phyloP scores from a whole-genome alignment of 2,113 vertebrate species.

The Chitala chitala region DNA sequence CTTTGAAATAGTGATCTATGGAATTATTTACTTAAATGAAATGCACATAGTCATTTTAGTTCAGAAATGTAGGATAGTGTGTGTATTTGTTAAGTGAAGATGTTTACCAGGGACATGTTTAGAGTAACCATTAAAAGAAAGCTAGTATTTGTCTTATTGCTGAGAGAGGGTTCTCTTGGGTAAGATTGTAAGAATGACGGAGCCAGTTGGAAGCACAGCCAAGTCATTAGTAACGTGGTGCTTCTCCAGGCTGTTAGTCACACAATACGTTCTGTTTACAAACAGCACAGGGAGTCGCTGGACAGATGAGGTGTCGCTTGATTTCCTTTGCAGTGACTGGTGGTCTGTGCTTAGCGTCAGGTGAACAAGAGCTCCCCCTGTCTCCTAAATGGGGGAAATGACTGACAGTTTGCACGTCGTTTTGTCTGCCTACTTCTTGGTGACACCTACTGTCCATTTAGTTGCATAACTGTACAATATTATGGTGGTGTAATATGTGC shows the following conservation, averaged over 20 bases:
- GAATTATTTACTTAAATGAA: too few relatives aligned
- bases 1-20: too few relatives aligned
- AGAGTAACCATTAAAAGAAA: neutral
- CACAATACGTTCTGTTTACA: conserved; percentile 2
- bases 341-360: conserved; percentile 5
- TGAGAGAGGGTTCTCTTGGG: neutral
- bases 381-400: too few relatives aligned
- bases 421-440: neutral
- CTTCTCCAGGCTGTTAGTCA: neutral
- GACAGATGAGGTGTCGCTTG: conserved; percentile 1
- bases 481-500: neutral
- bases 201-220: neutral
- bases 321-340: neutral
- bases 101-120: neutral
- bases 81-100: too few relatives aligned
- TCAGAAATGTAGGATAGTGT: too few relatives aligned
- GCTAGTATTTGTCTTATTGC: neutral
- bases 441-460: conserved; percentile 11
- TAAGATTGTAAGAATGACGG: neutral
- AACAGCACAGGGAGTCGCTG: neutral
- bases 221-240: neutral
- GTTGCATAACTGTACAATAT: neutral
- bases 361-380: conserved; percentile 7
- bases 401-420: neutral
- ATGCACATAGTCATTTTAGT: too few relatives aligned